These are phyloP conservation scores for Drosophila conformis DNA, from an alignment of 2,888 invertebrate genomes.

Conservation along the genomic window DNA sequence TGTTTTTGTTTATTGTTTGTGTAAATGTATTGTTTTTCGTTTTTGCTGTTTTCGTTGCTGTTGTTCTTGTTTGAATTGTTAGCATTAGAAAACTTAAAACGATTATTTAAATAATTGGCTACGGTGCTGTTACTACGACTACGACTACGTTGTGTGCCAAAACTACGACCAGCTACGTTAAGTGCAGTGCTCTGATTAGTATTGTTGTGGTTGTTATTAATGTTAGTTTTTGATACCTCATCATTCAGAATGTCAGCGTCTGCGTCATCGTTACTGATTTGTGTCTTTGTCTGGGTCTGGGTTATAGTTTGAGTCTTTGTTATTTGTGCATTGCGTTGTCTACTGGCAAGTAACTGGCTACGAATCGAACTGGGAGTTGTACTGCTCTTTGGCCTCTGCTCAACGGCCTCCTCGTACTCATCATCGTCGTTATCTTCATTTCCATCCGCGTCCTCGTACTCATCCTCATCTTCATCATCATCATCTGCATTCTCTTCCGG, in stretches of 20 bases:
- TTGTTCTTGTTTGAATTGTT: constrained; percentile 44
- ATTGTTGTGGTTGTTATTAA: constrained; percentile 34
- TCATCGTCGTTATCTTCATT: constrained; percentile 18
- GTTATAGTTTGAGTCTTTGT: constrained; percentile 21
- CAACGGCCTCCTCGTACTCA: constrained; percentile 17
- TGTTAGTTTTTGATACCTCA: constrained; percentile 50
- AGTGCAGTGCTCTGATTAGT: constrained; percentile 52
- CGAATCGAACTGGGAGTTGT: constrained; percentile 42
- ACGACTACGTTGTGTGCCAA: constrained; percentile 71
- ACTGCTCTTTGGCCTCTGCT: constrained; percentile 8
- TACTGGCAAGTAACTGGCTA: constrained; percentile 62
- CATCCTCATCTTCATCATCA: constrained; percentile 13
- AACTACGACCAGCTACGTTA: constrained; percentile 57
- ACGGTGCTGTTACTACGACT: constrained; percentile 82
- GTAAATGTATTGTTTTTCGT: constrained; percentile 40
- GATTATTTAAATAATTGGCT: constrained; percentile 80
- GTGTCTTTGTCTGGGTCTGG: constrained; percentile 20
- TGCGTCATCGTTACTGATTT: constrained; percentile 24
- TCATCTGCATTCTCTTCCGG: constrained; percentile 34
- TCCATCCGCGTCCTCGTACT: constrained; percentile 11
- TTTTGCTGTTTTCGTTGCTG: constrained; percentile 30
- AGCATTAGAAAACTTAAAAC: constrained; percentile 61
- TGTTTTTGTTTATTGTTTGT: constrained; percentile 34
- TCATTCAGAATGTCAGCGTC: constrained; percentile 32
- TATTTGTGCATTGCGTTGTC: constrained; percentile 34